Conservation (phyloP, 2,113 vertebrate genomes). For the Candoia aspera region DNA sequence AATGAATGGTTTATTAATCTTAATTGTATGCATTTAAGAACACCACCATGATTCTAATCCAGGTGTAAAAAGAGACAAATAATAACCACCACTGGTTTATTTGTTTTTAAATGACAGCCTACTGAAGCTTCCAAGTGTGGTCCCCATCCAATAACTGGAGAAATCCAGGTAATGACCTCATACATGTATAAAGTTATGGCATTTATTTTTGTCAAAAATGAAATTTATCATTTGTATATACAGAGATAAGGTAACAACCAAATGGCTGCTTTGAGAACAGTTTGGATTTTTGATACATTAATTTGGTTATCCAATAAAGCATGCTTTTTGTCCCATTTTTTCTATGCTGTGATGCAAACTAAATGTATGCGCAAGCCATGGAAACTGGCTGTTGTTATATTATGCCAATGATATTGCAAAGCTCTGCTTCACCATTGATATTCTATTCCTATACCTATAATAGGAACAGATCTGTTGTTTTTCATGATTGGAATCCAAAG, state of each 20-base stretch:
- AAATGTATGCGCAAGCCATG: neutral
- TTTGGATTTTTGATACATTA: neutral
- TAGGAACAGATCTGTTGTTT: neutral
- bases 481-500: neutral
- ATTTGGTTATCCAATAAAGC: neutral
- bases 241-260: neutral
- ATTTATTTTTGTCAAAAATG: neutral
- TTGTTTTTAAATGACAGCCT: constrained; percentile 74
- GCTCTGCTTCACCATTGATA: neutral
- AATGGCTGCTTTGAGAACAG: neutral
- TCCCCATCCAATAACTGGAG: constrained; percentile 91
- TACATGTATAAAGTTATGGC: neutral
- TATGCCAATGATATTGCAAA: neutral
- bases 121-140: constrained; percentile 78
- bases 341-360: neutral
- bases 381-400: neutral
- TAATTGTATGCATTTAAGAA: neutral
- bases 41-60: neutral
- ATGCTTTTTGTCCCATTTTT: neutral
- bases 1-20: neutral
- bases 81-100: constrained; percentile 34
- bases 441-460: neutral
- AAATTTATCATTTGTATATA: neutral
- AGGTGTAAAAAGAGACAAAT: constrained; percentile 20
- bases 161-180: constrained; percentile 87